Percentiles rank a stretch among this genome's conserved stretches.
phyloP scores from a whole-genome alignment of 2,113 vertebrate genomes.

The Capricornis sumatraensis region DNA sequence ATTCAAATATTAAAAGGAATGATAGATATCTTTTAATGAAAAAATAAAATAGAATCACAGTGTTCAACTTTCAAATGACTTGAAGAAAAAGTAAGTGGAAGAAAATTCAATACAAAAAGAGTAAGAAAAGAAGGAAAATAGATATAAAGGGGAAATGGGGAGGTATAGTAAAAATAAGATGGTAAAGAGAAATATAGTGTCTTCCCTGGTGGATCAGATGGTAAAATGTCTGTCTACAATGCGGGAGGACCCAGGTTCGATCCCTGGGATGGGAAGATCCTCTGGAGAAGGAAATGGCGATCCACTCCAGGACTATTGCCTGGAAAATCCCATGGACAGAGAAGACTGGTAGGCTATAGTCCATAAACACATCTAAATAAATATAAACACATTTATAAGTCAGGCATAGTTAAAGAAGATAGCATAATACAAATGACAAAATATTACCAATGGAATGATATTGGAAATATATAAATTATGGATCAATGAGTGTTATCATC shows the following conservation, averaged over 20 bases:
- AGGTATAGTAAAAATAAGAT: not conserved
- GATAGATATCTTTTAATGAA: not conserved
- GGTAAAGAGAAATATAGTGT: not conserved
- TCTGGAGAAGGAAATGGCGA: no score
- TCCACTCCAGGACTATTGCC: no score
- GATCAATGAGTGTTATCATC: not conserved
- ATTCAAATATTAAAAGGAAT: not conserved
- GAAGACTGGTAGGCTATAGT: no score
- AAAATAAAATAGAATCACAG: not conserved
- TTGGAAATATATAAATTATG: not conserved
- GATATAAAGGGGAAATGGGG: not conserved
- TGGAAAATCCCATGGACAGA: no score
- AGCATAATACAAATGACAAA: not conserved
- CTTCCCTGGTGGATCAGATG: no score
- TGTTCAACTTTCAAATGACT: not conserved
- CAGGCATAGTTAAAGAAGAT: not conserved
- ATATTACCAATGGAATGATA: not conserved
- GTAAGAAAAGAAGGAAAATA: not conserved
- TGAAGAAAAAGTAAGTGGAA: not conserved
- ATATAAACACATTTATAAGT: not conserved
- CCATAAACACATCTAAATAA: not conserved
- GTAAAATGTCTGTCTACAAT: no score
- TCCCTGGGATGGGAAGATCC: no score
- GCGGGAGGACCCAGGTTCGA: accelerated
- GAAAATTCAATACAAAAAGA: not conserved